A percentile compares a stretch with the other conserved stretches of the same genome.
These are phyloP conservation scores for Chelon auratus DNA, from an alignment of 2,797 vertebrate species.

Conservation along the genomic window DNA sequence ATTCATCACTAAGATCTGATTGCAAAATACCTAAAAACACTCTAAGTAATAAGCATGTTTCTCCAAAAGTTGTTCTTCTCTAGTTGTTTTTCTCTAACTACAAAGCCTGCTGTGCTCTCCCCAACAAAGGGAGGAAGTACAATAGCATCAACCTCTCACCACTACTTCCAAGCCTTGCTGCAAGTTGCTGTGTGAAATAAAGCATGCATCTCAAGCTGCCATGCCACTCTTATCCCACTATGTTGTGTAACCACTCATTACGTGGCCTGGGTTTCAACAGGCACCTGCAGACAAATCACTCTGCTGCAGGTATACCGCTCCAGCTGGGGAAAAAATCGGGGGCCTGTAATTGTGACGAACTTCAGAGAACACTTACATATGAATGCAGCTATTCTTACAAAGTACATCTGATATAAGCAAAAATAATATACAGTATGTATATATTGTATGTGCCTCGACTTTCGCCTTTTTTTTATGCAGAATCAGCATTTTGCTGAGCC, in stretches of 20 bases:
- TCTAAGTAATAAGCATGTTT: not conserved
- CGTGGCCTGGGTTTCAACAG: constrained; percentile 26
- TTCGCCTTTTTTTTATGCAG: too few relatives aligned
- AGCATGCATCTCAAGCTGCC: constrained; percentile 28
- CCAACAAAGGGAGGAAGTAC: constrained; percentile 19
- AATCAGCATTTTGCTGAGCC: too few relatives aligned
- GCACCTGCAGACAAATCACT: constrained; percentile 37
- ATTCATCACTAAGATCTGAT: not conserved
- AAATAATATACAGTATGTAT: too few relatives aligned
- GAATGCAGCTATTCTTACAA: not conserved
- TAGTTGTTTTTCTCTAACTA: not conserved
- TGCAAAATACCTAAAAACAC: not conserved
- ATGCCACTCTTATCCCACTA: constrained; percentile 20
- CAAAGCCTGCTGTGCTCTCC: not conserved
- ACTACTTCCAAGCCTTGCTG: not conserved
- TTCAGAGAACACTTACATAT: not conserved
- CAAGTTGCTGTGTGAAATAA: constrained; percentile 43
- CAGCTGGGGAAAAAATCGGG: not conserved
- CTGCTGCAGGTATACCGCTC: constrained; percentile 20
- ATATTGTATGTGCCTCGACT: too few relatives aligned
- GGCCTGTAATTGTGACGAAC: constrained; percentile 2
- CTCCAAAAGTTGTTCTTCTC: not conserved
- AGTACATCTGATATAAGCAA: too few relatives aligned
- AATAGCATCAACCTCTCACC: constrained; percentile 24
- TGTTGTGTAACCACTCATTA: constrained; percentile 41